Conservation (phyloP, 2,113 vertebrate genomes). For the Heterocephalus glaber region DNA sequence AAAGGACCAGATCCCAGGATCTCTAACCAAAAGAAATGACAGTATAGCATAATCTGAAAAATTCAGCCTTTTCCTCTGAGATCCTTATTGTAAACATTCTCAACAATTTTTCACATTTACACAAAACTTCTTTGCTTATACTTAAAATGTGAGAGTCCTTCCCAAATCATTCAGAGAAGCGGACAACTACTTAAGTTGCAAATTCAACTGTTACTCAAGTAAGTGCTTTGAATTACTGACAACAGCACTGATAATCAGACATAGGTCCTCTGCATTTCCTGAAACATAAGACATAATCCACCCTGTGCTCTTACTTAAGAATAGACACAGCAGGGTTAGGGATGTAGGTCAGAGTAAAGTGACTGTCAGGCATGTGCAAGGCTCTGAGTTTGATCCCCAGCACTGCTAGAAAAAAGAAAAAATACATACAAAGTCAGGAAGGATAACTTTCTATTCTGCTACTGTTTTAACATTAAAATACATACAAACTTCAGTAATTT, state of each 20-base stretch:
- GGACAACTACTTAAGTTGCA: not conserved
- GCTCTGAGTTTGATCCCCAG: not conserved
- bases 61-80: not conserved
- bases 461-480: not conserved
- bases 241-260: not conserved
- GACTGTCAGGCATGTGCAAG: not conserved
- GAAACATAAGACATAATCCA: not conserved
- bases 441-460: not conserved
- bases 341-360: not conserved
- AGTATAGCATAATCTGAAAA: not conserved
- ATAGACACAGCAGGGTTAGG: not conserved
- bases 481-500: not conserved
- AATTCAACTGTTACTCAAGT: constrained; percentile 29
- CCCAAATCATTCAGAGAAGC: constrained; percentile 15
- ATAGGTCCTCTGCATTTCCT: not conserved
- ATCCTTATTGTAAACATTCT: constrained; percentile 7
- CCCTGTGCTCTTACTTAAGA: not conserved
- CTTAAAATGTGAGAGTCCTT: not conserved
- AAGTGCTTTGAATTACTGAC: not conserved
- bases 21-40: not conserved
- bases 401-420: not conserved
- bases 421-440: not conserved
- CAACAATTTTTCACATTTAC: not conserved
- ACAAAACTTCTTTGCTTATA: not conserved
- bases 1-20: not conserved